These are phyloP conservation scores for Dolichomitus sp. DNA, from an alignment of 2,888 invertebrate species.

Conservation along the genomic window DNA sequence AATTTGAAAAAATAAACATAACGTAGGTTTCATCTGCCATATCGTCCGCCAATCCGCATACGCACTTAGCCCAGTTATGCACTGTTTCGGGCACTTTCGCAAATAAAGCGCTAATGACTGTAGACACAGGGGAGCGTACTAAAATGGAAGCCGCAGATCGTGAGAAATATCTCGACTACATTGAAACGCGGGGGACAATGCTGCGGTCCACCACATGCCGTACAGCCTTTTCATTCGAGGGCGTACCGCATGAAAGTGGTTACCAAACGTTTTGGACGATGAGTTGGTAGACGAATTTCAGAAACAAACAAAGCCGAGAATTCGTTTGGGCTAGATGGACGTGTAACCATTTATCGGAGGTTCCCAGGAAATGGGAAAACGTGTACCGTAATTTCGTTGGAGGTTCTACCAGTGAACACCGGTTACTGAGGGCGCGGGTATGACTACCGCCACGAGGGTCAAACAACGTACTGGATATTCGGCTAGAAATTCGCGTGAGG, in stretches of 20 bases:
- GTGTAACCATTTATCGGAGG: constrained; percentile 36
- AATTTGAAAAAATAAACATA: no score
- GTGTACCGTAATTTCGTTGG: constrained; percentile 34
- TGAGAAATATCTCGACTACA: background rate
- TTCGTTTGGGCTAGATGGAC: constrained; percentile 40
- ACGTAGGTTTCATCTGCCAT: no score
- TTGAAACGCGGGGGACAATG: background rate
- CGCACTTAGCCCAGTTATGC: background rate
- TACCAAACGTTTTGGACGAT: constrained; percentile 49
- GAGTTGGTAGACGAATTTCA: constrained; percentile 53
- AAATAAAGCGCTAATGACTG: background rate
- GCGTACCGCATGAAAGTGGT: constrained; percentile 43
- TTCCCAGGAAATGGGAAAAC: constrained; percentile 53
- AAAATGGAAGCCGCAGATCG: background rate
- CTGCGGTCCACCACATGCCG: background rate
- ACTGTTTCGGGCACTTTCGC: background rate
- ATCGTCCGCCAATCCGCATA: background rate
- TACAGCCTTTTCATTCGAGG: constrained; percentile 11
- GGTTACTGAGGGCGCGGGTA: background rate
- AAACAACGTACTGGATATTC: constrained; percentile 38
- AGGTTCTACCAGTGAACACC: background rate
- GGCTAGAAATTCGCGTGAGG: constrained; percentile 10
- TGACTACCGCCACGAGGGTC: background rate
- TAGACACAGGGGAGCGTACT: no score
- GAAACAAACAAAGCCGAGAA: constrained; percentile 56